phyloP scores from a whole-genome alignment of 2,113 vertebrate genomes.

The Oreochromis aureus region DNA sequence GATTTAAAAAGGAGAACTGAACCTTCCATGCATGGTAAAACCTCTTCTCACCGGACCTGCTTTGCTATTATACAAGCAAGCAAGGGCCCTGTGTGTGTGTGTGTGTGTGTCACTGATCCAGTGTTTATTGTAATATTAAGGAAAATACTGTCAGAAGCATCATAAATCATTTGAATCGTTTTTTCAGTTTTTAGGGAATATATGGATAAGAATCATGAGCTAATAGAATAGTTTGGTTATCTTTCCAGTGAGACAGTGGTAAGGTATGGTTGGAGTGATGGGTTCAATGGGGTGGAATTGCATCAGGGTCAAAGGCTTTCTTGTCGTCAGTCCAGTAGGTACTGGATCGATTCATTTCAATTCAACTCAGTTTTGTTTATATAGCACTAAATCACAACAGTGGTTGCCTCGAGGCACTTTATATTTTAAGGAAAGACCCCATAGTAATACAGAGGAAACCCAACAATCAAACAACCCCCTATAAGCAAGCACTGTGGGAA shows the following conservation, averaged over 20 bases:
- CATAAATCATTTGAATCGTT: neutral
- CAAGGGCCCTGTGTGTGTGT: neutral
- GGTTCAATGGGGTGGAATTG: neutral
- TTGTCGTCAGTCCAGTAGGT: too few relatives aligned
- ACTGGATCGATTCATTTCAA: too few relatives aligned
- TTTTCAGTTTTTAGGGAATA: neutral
- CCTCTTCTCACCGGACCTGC: slow-evolving; percentile 12
- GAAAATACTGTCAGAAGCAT: neutral
- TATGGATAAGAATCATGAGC: neutral
- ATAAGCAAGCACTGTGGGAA: too few relatives aligned
- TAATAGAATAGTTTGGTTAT: neutral
- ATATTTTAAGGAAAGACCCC: too few relatives aligned
- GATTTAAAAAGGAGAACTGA: slow-evolving; percentile 10
- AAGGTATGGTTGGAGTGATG: neutral
- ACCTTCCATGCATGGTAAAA: slow-evolving; percentile 35
- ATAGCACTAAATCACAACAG: too few relatives aligned
- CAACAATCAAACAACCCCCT: too few relatives aligned
- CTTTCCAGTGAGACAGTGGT: neutral
- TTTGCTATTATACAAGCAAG: slow-evolving; percentile 24
- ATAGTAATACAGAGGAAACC: too few relatives aligned
- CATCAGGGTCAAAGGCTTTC: neutral
- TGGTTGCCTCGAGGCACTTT: too few relatives aligned
- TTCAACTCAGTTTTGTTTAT: too few relatives aligned
- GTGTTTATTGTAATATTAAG: neutral
- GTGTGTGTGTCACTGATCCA: neutral